phyloP scores from a whole-genome alignment of 64 coral and sea anemone species.

The Anthopleura sola region DNA sequence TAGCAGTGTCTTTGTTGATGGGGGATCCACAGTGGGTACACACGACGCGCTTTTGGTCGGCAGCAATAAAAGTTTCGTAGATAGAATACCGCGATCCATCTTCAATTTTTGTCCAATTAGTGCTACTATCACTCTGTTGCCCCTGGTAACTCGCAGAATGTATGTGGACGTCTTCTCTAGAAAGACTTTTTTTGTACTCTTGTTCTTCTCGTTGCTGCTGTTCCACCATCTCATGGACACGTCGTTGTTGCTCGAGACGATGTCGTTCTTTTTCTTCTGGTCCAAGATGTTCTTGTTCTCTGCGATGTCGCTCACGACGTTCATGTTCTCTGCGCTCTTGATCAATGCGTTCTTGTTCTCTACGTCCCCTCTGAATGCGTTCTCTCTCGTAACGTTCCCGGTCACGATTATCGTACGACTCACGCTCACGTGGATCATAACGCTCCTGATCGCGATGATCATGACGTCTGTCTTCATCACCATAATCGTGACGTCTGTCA shows the following conservation, averaged over 20 bases:
- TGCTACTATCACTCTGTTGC: not conserved
- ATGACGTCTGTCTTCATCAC: not conserved
- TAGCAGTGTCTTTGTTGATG: conserved; percentile 38
- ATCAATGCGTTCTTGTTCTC: not conserved
- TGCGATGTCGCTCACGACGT: conserved; percentile 20
- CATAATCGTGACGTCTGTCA: not conserved
- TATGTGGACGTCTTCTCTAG: not conserved
- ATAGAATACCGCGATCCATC: conserved; percentile 44
- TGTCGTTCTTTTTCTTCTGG: conserved; percentile 23
- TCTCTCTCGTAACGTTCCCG: not conserved
- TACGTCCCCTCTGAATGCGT: not conserved
- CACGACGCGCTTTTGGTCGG: conserved; percentile 31
- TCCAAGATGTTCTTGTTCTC: conserved; percentile 1
- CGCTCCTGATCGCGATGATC: not conserved
- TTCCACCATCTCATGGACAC: conserved; percentile 1
- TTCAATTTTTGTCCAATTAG: not conserved
- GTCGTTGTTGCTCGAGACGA: conserved; percentile 6
- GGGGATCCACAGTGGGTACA: conserved; percentile 44
- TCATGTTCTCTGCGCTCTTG: conserved; percentile 10
- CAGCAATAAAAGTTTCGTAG: conserved; percentile 57
- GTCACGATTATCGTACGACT: not conserved
- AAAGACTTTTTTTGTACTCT: not conserved
- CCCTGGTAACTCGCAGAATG: not conserved
- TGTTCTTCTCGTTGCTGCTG: not conserved
- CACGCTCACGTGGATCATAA: not conserved